Conservation (phyloP, 1,140 invertebrate genomes). For the Reticulitermes speratus region DNA sequence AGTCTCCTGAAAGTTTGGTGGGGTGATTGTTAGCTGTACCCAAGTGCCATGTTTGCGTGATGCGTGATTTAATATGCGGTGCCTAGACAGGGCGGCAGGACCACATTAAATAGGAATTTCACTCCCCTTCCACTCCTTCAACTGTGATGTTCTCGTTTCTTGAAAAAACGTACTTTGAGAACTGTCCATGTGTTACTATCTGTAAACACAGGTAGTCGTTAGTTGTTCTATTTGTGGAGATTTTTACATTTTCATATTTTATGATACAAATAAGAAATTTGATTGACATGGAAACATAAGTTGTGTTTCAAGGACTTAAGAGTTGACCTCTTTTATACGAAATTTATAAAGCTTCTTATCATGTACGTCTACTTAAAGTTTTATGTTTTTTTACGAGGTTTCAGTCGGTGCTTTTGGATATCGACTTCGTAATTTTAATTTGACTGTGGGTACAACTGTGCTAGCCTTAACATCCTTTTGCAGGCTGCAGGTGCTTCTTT, state of each 20-base stretch:
- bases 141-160: neutral
- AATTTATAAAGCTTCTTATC: too few species aligned
- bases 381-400: too few species aligned
- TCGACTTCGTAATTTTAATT: too few species aligned
- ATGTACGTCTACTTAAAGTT: too few species aligned
- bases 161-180: neutral
- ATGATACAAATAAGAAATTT: neutral
- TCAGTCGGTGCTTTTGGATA: too few species aligned
- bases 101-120: neutral
- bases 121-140: neutral
- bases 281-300: neutral
- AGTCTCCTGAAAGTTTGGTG: neutral
- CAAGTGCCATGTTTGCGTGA: neutral
- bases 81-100: neutral
- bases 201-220: neutral
- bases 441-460: too few species aligned
- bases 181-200: neutral
- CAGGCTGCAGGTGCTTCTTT: too few species aligned
- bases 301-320: too few species aligned
- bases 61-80: neutral
- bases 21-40: neutral
- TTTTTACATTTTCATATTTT: neutral
- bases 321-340: too few species aligned
- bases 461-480: too few species aligned
- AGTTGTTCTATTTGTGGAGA: neutral